These are phyloP conservation scores for Andrena dorsata DNA, from an alignment of 2,888 invertebrate species.

Conservation along the genomic window DNA sequence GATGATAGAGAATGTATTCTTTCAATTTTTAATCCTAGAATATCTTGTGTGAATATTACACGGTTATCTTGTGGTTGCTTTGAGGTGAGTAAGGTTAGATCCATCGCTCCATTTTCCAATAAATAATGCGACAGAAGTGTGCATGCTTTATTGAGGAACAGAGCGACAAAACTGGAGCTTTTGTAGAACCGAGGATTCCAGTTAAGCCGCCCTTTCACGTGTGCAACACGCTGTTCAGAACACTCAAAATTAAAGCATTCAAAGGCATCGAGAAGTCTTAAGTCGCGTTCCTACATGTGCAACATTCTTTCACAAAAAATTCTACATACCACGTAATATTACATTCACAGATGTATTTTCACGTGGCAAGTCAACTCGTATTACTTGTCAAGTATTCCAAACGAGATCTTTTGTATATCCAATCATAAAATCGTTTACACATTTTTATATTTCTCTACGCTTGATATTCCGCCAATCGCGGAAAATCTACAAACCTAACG, in stretches of 20 bases:
- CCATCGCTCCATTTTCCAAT: slow-evolving; percentile 13
- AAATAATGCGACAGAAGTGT: not conserved
- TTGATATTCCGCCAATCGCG: too few relatives aligned
- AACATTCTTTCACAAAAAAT: not conserved
- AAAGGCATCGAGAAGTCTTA: not conserved
- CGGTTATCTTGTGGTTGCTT: slow-evolving; percentile 39
- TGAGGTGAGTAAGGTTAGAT: not conserved
- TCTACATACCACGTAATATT: not conserved
- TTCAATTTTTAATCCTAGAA: slow-evolving; percentile 32
- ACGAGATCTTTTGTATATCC: too few relatives aligned
- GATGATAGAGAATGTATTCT: slow-evolving; percentile 39
- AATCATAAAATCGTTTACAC: too few relatives aligned
- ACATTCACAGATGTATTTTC: too few relatives aligned
- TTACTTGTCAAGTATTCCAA: too few relatives aligned
- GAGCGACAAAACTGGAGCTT: slow-evolving; percentile 3
- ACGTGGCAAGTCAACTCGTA: too few relatives aligned
- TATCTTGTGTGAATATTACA: too few relatives aligned
- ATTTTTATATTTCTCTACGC: too few relatives aligned
- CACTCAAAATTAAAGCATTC: not conserved
- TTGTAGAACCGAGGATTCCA: not conserved
- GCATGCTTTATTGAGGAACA: slow-evolving; percentile 11
- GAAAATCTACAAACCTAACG: too few relatives aligned
- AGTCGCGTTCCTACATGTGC: too few relatives aligned
- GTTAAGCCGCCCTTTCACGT: slow-evolving; percentile 7
- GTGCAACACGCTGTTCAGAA: not conserved